Evolutionary conservation across 2,888 invertebrate genomes (phyloP).

Genomic region (Trichogramma evanescens): DNA sequence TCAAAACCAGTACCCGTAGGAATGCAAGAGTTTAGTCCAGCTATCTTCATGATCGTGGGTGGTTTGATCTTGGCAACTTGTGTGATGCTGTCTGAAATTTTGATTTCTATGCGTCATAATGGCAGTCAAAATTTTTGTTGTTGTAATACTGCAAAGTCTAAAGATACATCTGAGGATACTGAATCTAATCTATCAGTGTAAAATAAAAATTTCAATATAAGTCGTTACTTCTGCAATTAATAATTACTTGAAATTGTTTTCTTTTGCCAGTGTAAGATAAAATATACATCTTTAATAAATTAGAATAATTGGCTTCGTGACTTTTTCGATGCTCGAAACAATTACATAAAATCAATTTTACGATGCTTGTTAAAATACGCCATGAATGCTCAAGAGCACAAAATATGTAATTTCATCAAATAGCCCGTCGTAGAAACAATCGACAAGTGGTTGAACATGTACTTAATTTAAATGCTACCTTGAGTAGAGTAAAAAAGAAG

Average conservation of each 20-base stretch:
- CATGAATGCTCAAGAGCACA: constrained; percentile 6
- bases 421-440: constrained; percentile 3
- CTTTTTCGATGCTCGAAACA: no score
- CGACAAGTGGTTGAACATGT: background rate
- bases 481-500: background rate
- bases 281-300: no score
- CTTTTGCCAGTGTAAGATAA: no score
- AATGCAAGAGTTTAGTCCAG: constrained; percentile 33
- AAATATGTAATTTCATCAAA: constrained; percentile 6
- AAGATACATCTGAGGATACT: no score
- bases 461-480: constrained; percentile 12
- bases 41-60: constrained; percentile 28
- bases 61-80: constrained; percentile 25
- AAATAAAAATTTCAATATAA: no score
- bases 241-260: no score
- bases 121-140: background rate
- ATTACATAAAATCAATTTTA: no score
- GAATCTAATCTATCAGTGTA: no score
- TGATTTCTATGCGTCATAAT: background rate
- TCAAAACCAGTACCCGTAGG: constrained; percentile 32
- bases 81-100: constrained; percentile 26
- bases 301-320: no score
- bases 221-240: no score
- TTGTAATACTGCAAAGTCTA: background rate
- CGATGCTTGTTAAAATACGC: background rate